Evolutionary conservation across 2,797 vertebrate genomes (phyloP).

Genomic region (Acanthis flammea): DNA sequence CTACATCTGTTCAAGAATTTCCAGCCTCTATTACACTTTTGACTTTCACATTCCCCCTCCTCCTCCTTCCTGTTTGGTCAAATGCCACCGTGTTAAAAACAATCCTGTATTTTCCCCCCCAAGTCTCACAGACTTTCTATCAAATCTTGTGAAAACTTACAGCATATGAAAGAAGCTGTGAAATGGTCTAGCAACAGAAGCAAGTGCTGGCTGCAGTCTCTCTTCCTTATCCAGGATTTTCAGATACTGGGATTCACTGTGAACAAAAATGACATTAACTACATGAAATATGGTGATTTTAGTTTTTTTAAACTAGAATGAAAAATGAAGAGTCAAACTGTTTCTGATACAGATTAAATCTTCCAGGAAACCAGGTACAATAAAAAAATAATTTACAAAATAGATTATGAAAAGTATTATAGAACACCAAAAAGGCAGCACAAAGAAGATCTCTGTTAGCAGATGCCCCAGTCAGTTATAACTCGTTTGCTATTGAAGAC

Average conservation of each 20-base stretch:
- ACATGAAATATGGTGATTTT: neutral
- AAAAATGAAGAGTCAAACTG: neutral
- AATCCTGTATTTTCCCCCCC: neutral
- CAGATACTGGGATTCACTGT: neutral
- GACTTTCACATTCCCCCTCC: constrained; percentile 16
- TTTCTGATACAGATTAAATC: constrained; percentile 35
- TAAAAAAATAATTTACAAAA: neutral
- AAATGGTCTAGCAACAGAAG: neutral
- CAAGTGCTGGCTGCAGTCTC: neutral
- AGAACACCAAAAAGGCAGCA: neutral
- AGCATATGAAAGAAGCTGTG: constrained; percentile 25
- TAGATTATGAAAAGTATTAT: neutral
- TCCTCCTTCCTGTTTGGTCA: constrained; percentile 29
- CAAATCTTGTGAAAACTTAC: constrained; percentile 31
- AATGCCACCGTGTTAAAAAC: constrained; percentile 46
- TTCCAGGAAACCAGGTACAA: neutral
- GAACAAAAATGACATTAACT: constrained; percentile 28
- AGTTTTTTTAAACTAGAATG: neutral
- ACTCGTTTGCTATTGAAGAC: neutral
- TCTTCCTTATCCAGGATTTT: constrained; percentile 7
- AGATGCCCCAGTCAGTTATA: neutral
- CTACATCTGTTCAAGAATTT: constrained; percentile 71
- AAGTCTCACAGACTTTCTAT: constrained; percentile 41
- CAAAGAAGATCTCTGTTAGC: constrained; percentile 15
- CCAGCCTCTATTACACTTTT: constrained; percentile 46